Evolutionary conservation across 1,140 invertebrate species (phyloP).

Genomic region (Trialeurodes vaporariorum): DNA sequence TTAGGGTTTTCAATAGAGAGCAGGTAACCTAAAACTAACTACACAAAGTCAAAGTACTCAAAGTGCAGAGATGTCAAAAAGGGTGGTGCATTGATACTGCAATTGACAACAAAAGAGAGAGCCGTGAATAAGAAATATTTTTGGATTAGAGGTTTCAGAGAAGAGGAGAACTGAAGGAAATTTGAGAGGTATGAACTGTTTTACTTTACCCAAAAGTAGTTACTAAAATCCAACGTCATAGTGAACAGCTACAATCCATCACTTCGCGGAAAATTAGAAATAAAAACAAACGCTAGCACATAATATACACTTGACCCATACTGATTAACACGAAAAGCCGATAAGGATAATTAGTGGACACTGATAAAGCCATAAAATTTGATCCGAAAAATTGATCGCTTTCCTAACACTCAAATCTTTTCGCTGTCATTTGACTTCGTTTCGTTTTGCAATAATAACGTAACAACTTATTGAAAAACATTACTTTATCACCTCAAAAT

Average conservation of each 20-base stretch:
- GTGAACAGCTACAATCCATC: constrained; percentile 14
- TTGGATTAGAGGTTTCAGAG: neutral
- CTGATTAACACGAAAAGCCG: too few relatives aligned
- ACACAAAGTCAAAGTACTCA: neutral
- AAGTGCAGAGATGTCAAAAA: neutral
- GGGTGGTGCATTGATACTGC: neutral
- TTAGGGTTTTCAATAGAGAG: too few relatives aligned
- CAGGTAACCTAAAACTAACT: too few relatives aligned
- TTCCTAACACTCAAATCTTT: too few relatives aligned
- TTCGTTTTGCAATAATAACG: too few relatives aligned
- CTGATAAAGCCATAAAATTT: too few relatives aligned
- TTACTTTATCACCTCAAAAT: too few relatives aligned
- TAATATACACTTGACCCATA: too few relatives aligned
- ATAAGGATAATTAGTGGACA: too few relatives aligned
- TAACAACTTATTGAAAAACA: too few relatives aligned
- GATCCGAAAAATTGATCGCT: too few relatives aligned
- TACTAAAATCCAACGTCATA: constrained; percentile 67
- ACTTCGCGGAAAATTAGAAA: neutral
- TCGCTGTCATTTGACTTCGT: too few relatives aligned
- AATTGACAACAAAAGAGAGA: neutral
- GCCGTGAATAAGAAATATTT: neutral
- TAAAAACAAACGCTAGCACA: neutral
- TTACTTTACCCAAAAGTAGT: constrained; percentile 63
- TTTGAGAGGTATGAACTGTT: constrained; percentile 1
- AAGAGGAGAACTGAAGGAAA: neutral